These are phyloP conservation scores for Drosophila pseudoananassae DNA, from an alignment of 1,140 invertebrate species.

Conservation along the genomic window DNA sequence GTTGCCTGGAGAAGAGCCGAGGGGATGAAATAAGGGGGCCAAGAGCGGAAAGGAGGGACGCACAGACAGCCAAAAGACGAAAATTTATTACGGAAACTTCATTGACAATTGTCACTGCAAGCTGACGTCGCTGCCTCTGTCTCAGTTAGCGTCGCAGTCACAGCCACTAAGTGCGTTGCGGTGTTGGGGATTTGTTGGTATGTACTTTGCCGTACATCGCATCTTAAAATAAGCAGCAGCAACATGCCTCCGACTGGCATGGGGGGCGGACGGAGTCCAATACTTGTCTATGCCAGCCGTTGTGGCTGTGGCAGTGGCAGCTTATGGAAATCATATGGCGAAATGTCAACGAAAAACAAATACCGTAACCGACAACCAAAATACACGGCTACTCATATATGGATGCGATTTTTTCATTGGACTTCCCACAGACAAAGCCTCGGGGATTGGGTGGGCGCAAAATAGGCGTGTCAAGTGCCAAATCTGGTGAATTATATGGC, in stretches of 20 bases:
- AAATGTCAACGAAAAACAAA: conserved; percentile 74
- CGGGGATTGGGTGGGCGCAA: conserved; percentile 7
- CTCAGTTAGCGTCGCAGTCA: conserved; percentile 8
- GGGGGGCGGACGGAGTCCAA: conserved; percentile 14
- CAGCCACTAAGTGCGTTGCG: conserved; percentile 71
- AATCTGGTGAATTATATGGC: conserved; percentile 50
- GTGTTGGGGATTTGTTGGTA: conserved; percentile 74
- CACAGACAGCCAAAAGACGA: conserved; percentile 70
- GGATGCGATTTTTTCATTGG: conserved; percentile 33
- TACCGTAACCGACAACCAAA: conserved; percentile 41
- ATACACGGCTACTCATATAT: conserved; percentile 30
- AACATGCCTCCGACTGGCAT: conserved; percentile 58
- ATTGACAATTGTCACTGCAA: conserved; percentile 82
- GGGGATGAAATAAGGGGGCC: neutral
- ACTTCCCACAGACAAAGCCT: conserved; percentile 16
- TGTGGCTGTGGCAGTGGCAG: conserved; percentile 59
- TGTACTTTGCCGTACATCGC: conserved; percentile 45
- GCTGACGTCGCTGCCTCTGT: conserved; percentile 57
- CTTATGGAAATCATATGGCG: conserved; percentile 79
- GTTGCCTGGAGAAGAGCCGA: conserved; percentile 30
- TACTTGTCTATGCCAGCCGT: conserved; percentile 73
- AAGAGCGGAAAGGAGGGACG: conserved; percentile 1
- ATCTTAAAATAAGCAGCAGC: conserved; percentile 78
- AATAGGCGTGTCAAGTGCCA: conserved; percentile 60
- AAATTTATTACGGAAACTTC: conserved; percentile 82